Conservation (phyloP, 2,113 vertebrate genomes). For the Hepsetus odoe region DNA sequence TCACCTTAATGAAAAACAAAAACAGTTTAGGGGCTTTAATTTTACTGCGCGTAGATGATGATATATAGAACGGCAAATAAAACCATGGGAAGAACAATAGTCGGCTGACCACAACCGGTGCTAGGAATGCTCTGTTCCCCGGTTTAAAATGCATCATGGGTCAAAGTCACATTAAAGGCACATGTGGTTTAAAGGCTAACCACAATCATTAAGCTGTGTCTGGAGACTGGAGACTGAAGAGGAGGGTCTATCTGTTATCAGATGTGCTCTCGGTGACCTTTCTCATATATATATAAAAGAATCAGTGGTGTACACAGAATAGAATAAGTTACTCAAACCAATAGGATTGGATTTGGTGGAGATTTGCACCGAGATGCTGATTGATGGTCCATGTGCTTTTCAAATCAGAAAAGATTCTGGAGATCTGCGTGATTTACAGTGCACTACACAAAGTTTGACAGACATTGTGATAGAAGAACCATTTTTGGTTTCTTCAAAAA, state of each 20-base stretch:
- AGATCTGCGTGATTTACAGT: background rate
- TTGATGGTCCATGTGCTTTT: background rate
- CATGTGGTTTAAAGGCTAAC: conserved; percentile 25
- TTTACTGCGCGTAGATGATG: conserved; percentile 34
- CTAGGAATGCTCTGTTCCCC: conserved; percentile 30
- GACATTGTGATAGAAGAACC: background rate
- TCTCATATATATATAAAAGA: background rate
- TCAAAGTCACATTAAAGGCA: conserved; percentile 22
- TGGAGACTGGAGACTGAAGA: background rate
- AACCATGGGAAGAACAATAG: conserved; percentile 38
- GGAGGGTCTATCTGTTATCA: conserved; percentile 3
- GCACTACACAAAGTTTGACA: background rate
- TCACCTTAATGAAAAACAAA: conserved; percentile 36
- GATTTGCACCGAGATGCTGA: background rate
- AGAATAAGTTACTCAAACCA: background rate
- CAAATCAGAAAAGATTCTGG: background rate
- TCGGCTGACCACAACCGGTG: conserved; percentile 34
- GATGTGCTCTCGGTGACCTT: conserved; percentile 18
- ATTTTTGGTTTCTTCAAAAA: background rate
- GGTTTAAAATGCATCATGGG: conserved; percentile 11
- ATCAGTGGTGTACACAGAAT: background rate
- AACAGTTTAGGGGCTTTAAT: conserved; percentile 12
- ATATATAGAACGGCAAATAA: conserved; percentile 39
- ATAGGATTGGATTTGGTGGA: background rate
- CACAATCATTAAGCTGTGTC: conserved; percentile 30